Base-by-base conservation (phyloP, 2,888 invertebrate species). In the Athetis lepigone region DNA sequence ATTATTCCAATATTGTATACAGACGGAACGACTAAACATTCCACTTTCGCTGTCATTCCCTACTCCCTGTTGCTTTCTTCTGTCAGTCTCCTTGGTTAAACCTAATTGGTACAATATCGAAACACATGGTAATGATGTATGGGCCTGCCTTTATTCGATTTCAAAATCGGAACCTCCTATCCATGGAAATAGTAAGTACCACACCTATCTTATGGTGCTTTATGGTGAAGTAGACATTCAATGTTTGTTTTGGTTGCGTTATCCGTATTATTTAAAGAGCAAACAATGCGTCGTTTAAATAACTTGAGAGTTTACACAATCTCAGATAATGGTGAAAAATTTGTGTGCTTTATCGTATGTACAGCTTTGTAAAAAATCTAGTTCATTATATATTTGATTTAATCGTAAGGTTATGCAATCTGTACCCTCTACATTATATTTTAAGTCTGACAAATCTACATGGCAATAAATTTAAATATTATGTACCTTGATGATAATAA, bases 71-170 rank as follows among this genome's bases (percentile, higher is more conserved):
- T 84, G 88, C 91, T 91, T 91, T 91, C 90, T 88, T 88, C 89
- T 90, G 91, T 91, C 91, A 90, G 88, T 91, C 91, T 87, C 71
- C 67, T 79, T 80, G 81, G 86, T 84, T 80, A 81, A 69, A 79
- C 80, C 85, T 90, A 90, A 90, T 90, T 90, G 90, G 88, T 87
- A 86, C 90, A 88, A 87, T 88, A 88, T 82, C 81, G 81, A 68
- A 77, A 81, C 78, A 80, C 68, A 67, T 59, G 70, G 71, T 77
- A 59, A 75, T 80, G 54, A 66, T 68, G 79, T 71, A 64, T 63
- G 54, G 51, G 58, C 49, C 45, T 36, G 59, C 54, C 59, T 66
- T 54, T 42, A 66, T 46, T 43, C 13, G 16, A 60, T 69, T 69
- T 77, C 45, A 42, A 73, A 77, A 51, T 61, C 23, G 23, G 57